Evolutionary conservation across 2,113 vertebrate species (phyloP), one percentile per base, ranked within the genome.

Genomic region (Bufo gargarizans): DNA sequence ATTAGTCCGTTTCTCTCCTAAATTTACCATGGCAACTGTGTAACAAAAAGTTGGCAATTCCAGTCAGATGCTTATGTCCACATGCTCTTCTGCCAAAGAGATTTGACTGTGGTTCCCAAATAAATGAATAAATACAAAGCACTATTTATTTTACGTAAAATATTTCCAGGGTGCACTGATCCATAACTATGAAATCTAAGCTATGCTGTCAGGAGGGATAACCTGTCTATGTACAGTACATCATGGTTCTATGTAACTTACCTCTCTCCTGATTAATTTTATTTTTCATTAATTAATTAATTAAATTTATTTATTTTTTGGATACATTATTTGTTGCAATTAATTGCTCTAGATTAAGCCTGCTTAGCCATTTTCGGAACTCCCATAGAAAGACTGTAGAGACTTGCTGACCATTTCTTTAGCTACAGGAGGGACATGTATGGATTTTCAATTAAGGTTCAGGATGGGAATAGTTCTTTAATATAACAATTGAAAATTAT

Each of bases 161-260:
- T 81, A 81, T 61, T 81, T 45, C 55, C 56, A 81, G 56, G 7
- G 33, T 61, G 56, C 79, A 4, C 33, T 81, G 79, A 81, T 81
- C 79, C 56, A 45, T 81, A 61, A 61, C 22, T 45, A 16, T 16
- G 20, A 11, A 19, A 76, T 20, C 2, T 50, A 76, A 81, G 56
- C 79, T 20, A 9, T 61, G 56, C 58, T 81, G 22, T 61, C 56
- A 81, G 56, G 7, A 61, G 33, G 79, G 72, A 76, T 76, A 76
- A 76, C 47, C 45, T 76, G 72, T 50, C 17, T 47, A 10, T 20
- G 45, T 20, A 20, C 72, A 20, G 45, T 20, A 20, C 72, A 20
- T 9, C 72, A 10, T 16, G 72, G 20, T 50, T 11, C 12, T 3
- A 3, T 20, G 45, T 11, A 3, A 20, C 19, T 47, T 74, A 16